Evolutionary conservation across 35 echinoderm and acorn worm genomes (phyloP).

Genomic region (Lytechinus pictus): DNA sequence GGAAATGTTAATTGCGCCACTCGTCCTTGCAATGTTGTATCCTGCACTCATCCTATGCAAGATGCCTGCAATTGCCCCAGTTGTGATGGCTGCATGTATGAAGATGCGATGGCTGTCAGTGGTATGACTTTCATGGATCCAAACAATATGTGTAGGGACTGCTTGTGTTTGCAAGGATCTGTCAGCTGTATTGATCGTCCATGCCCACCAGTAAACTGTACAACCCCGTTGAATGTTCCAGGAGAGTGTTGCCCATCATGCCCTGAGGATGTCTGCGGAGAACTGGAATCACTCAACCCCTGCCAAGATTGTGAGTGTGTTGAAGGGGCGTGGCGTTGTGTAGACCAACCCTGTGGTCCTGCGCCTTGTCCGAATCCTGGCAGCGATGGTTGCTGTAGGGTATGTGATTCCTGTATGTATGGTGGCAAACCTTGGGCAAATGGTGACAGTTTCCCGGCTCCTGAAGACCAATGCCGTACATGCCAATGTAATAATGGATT

Average conservation of each 20-base stretch:
- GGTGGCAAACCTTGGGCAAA: conserved; percentile 93
- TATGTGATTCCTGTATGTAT: conserved; percentile 86
- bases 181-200: conserved; percentile 74
- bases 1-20: conserved; percentile 93
- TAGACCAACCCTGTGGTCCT: conserved; percentile 48
- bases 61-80: conserved; percentile 79
- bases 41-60: conserved; percentile 83
- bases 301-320: conserved; percentile 90
- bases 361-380: conserved; percentile 79
- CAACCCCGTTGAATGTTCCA: conserved; percentile 68
- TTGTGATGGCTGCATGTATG: conserved; percentile 97
- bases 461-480: conserved; percentile 74
- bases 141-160: conserved; percentile 83
- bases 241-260: conserved; percentile 92
- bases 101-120: conserved; percentile 76
- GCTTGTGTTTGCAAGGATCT: conserved; percentile 80
- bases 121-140: conserved; percentile 85
- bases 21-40: conserved; percentile 59
- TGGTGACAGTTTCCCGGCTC: conserved; percentile 80
- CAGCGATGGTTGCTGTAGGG: conserved; percentile 79
- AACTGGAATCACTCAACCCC: conserved; percentile 73
- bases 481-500: conserved; percentile 84
- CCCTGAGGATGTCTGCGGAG: conserved; percentile 52
- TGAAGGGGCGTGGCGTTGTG: conserved; percentile 79
- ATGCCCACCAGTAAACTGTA: conserved; percentile 67